Percentiles rank a stretch among this genome's conserved stretches.
Conservation (phyloP, 1,140 invertebrate genomes). For the Phocides pigmalion region DNA sequence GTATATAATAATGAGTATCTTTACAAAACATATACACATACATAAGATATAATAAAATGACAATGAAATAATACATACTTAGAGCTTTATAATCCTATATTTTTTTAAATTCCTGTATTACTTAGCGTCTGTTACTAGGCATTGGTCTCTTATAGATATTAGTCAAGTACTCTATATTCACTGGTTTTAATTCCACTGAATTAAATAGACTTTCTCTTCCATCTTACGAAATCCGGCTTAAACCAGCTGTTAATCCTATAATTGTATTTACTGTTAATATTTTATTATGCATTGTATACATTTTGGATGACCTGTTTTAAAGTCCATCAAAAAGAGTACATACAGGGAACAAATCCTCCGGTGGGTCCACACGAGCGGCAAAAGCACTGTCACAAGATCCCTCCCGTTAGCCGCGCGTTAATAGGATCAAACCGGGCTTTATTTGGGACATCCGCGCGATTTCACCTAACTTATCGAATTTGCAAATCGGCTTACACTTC, state of each 20-base stretch:
- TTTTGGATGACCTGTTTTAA: constrained; percentile 34
- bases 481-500: constrained; percentile 80
- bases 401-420: constrained; percentile 75
- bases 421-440: constrained; percentile 81
- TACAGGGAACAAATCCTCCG: constrained; percentile 57
- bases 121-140: too few relatives aligned
- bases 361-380: constrained; percentile 55
- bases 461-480: constrained; percentile 82
- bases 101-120: too few relatives aligned
- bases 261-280: neutral
- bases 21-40: too few relatives aligned
- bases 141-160: too few relatives aligned
- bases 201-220: neutral
- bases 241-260: neutral
- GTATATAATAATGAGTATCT: too few relatives aligned
- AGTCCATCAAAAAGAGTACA: constrained; percentile 51
- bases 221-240: too few relatives aligned
- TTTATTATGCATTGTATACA: neutral
- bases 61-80: too few relatives aligned
- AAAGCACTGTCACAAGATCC: constrained; percentile 68
- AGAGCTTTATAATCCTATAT: too few relatives aligned
- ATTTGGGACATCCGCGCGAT: constrained; percentile 79
- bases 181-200: too few relatives aligned
- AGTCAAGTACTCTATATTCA: too few relatives aligned
- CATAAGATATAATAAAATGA: too few relatives aligned